These are phyloP conservation scores for Hydractinia echinata DNA, from an alignment of 30 jellyfish, hydroid and myxozoan species.

Conservation along the genomic window DNA sequence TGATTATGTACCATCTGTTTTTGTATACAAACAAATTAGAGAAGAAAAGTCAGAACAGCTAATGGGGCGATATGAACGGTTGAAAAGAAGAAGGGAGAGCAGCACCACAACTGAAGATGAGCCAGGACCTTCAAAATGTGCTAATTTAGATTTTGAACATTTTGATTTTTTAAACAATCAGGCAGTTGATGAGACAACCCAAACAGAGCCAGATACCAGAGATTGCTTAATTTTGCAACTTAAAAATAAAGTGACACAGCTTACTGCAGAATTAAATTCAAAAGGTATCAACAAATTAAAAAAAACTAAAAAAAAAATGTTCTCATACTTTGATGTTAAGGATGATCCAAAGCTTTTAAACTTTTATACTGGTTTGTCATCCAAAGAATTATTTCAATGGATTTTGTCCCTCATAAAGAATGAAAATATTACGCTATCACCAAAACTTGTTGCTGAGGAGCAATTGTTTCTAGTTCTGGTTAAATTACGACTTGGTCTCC, in stretches of 20 bases:
- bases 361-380: background rate
- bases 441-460: background rate
- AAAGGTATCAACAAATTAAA: background rate
- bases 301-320: background rate
- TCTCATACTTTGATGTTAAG: background rate
- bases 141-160: no score
- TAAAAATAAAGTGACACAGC: background rate
- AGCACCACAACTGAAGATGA: background rate
- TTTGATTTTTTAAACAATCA: background rate
- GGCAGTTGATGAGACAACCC: background rate
- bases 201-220: conserved; percentile 18
- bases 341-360: background rate
- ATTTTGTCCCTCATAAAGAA: background rate
- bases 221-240: background rate
- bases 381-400: background rate
- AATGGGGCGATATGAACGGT: background rate
- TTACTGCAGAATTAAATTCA: background rate
- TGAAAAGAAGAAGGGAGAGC: conserved; percentile 1
- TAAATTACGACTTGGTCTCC: background rate
- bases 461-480: background rate
- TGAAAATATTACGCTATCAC: background rate
- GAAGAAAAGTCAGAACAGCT: background rate
- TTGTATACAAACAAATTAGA: background rate
- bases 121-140: background rate
- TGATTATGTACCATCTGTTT: conserved; percentile 17